Evolutionary conservation across 2,888 invertebrate species (phyloP), one percentile per base, ranked within the genome.

Genomic region (Dicycla oo): DNA sequence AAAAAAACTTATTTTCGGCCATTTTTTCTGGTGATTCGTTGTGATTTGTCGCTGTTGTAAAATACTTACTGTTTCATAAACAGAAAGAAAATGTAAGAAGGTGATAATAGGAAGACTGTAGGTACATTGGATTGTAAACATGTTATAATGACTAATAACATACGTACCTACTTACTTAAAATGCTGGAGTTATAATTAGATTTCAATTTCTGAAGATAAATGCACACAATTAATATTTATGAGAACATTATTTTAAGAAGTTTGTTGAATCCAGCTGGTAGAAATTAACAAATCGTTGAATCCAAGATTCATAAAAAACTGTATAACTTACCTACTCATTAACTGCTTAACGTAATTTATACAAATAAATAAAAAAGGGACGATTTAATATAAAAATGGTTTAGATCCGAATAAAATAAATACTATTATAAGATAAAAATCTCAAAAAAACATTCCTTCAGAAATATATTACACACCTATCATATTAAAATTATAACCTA

Each of bases 401-500:
- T 86, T 85, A 84, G 78, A 86, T 83, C 70, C 76, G 79, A 88
- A 89, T 90, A 89, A 91, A 91, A 91, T 89, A 91, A 91, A 92
- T 89, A 89, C 85, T 88, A 87, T 87, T 85, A 87, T 78, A 81
- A 91, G 94, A 94, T 94, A 93, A 91, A 84, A 90, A 95, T 94
- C 94, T 93, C 86, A 73, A 77, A 72, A 71, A 88, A 88, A 90
- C 89, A 88, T 91, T 88, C 88, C 86, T 86, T 83, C 80, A 86
- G 90, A 93, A 94, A 95, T 94, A 94, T 94, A 93, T 95, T 93
- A 94, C 89, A 92, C 94, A 94, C 93, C 94, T 94, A 95, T 95
- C 95, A 93, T 94, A 96, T 95, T 95, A 95, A 94, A 95, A 94
- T 94, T 95, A 95, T 93, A 95, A 94, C 94, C 94, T 94, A 94